These are phyloP conservation scores for Scaptomyza hsui DNA, from an alignment of 1,140 invertebrate genomes.

Conservation along the genomic window DNA sequence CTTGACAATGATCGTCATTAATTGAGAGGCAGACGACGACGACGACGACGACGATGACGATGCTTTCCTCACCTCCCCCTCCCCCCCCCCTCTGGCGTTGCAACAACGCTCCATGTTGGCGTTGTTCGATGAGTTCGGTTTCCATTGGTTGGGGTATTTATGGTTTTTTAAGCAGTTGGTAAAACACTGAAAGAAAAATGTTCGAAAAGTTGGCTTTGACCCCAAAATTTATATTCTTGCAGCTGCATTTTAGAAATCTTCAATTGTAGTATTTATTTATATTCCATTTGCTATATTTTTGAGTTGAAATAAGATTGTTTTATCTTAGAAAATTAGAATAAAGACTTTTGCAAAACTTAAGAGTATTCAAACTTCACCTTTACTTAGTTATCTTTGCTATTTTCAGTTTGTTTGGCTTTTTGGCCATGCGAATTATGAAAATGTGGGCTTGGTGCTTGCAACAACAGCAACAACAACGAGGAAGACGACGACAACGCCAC, in stretches of 20 bases:
- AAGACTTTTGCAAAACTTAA: no score
- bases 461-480: conserved; percentile 32
- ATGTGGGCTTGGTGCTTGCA: conserved; percentile 72
- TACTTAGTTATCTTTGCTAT: conserved; percentile 12
- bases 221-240: no score
- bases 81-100: background rate
- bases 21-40: conserved; percentile 72
- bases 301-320: no score
- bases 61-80: background rate
- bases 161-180: background rate
- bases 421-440: conserved; percentile 76
- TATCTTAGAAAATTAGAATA: no score
- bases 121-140: conserved; percentile 48
- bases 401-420: conserved; percentile 35
- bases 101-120: conserved; percentile 39
- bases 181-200: no score
- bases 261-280: no score
- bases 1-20: conserved; percentile 83
- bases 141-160: conserved; percentile 13
- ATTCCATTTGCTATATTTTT: no score
- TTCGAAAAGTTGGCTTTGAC: no score
- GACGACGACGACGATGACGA: conserved; percentile 18
- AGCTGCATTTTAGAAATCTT: no score
- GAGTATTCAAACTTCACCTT: background rate
- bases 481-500: conserved; percentile 17